Base-by-base conservation (phyloP, 1,140 invertebrate genomes). In the Drosophila sproati region DNA sequence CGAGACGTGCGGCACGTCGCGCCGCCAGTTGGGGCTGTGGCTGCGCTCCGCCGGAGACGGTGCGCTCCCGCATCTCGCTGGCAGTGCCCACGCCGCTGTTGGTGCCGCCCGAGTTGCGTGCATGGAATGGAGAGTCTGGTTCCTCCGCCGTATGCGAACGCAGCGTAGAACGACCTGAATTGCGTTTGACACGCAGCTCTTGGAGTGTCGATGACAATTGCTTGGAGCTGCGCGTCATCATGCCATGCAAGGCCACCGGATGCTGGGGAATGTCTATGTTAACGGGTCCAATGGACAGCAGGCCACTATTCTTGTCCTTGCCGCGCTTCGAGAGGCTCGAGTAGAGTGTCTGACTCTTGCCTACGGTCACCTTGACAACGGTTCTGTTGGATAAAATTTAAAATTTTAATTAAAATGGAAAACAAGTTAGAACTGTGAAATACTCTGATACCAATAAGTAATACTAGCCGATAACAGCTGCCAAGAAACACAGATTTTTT, bases 201-300 rank as follows among this genome's bases (percentile, higher is more conserved):
- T 97, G 97, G 43, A 98, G 91, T 1, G 97, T 98, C n/a, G 96
- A 97, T 8, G 97, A 98, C 3, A 99, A 93, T 89, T 98, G 97
- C 82, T 98, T 97, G 61, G 97, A 98, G 47, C 98, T 97, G 78
- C 98, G 94, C 0, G 98, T 98, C 95, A 99, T 98, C 97, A 99
- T 98, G 54, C 98, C 98, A 92, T 99, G 98, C 59, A 99, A 93
- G 34, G 97, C 98, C 0, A 99, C 97, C 0, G 98, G 98, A 94
- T 99, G 98, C 91, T 99, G 98, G 2, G 98, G 98, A 88, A 99
- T 98, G 92, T 99, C 97, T 55, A 99, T 96, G 77, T 97, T 96
- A 0, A 99, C 96, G 37, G 96, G 95, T 0, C 98, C 98, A 51
- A 99, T 95, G 4, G 96, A 97, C 0, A 98, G 91, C 54, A 99